These are phyloP conservation scores for Kryptopterus vitreolus DNA, from an alignment of 2,797 vertebrate genomes.

Conservation along the genomic window DNA sequence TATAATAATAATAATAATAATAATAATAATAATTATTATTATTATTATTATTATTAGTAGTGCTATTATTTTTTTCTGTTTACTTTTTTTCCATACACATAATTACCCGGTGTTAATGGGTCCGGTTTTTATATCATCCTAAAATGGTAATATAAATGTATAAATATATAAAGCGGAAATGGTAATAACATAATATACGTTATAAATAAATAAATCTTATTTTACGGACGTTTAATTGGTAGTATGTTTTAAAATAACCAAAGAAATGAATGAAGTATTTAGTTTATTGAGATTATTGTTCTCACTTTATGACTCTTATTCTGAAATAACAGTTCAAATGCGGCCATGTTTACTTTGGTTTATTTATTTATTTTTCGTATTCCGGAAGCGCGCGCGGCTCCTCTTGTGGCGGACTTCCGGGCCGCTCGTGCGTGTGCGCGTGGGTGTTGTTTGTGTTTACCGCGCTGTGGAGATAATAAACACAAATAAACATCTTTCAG, in stretches of 20 bases:
- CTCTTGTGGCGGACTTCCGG: slow-evolving; percentile 5
- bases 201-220: no score
- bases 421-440: not conserved
- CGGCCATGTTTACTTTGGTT: not conserved
- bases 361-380: not conserved
- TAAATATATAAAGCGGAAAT: no score
- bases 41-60: not conserved
- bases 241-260: no score
- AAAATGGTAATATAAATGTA: not conserved
- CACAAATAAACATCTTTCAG: no score
- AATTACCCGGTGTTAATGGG: not conserved
- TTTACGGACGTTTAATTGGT: no score
- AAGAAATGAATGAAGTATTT: no score
- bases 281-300: no score
- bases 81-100: not conserved
- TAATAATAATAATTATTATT: not conserved
- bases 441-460: not conserved
- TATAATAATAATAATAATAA: no score
- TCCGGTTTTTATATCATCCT: not conserved
- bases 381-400: not conserved
- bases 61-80: no score
- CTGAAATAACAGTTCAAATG: not conserved
- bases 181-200: no score
- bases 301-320: not conserved
- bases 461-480: no score